Evolutionary conservation across 2,113 vertebrate species (phyloP).

Genomic region (Dascyllus trimaculatus): DNA sequence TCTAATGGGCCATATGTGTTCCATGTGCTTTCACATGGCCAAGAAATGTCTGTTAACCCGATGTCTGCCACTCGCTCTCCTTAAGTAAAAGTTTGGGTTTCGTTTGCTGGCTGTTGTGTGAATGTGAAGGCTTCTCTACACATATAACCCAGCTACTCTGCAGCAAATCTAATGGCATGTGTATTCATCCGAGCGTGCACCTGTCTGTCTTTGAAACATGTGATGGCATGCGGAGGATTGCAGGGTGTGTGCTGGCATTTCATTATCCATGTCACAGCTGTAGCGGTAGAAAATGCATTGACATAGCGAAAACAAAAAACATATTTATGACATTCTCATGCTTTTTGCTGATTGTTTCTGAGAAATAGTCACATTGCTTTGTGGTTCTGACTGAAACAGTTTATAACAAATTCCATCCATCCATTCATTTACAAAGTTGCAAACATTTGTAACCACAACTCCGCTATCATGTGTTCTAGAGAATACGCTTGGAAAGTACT

Average conservation of each 20-base stretch:
- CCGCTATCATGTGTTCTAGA: neutral
- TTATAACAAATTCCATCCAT: constrained; percentile 55
- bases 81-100: constrained; percentile 1
- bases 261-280: constrained; percentile 19
- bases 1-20: constrained; percentile 51
- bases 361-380: neutral
- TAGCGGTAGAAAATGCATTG: constrained; percentile 1
- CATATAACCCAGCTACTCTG: constrained; percentile 31
- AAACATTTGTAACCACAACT: neutral
- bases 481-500: constrained; percentile 1
- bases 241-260: constrained; percentile 11
- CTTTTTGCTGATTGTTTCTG: constrained; percentile 20
- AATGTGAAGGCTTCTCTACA: constrained; percentile 37
- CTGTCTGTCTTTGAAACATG: constrained; percentile 45
- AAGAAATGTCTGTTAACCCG: constrained; percentile 61
- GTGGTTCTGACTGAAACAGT: constrained; percentile 14
- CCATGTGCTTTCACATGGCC: constrained; percentile 23
- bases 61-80: constrained; percentile 36
- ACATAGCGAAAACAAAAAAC: neutral
- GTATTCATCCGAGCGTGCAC: constrained; percentile 2
- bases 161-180: constrained; percentile 17
- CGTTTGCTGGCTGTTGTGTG: constrained; percentile 37
- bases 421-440: constrained; percentile 29
- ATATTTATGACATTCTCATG: neutral
- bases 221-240: constrained; percentile 30